A percentile compares a stretch with the other conserved stretches of the same genome.
These are phyloP conservation scores for Timandra comae DNA, from an alignment of 2,888 invertebrate genomes.

Conservation along the genomic window DNA sequence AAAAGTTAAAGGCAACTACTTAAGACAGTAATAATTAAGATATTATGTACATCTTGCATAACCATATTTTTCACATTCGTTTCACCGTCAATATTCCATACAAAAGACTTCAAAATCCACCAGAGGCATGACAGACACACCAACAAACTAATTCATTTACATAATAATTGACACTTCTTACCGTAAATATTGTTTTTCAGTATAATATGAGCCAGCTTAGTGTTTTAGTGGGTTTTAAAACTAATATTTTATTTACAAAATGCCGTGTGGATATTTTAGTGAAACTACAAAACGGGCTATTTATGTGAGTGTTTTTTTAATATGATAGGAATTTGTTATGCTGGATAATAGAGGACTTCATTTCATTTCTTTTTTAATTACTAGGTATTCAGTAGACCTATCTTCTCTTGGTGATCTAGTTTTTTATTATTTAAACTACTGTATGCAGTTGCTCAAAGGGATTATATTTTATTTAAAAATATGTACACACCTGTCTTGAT, in stretches of 20 bases:
- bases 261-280: constrained; percentile 69
- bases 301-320: constrained; percentile 52
- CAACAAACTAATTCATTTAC: constrained; percentile 60
- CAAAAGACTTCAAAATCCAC: constrained; percentile 39
- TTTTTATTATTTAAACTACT: too few relatives aligned
- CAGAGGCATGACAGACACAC: constrained; percentile 49
- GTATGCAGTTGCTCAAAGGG: too few relatives aligned
- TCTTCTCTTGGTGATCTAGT: too few relatives aligned
- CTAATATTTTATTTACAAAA: constrained; percentile 25
- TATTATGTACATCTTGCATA: neutral
- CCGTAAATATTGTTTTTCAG: constrained; percentile 33
- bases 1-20: too few relatives aligned
- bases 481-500: too few relatives aligned
- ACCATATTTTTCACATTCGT: constrained; percentile 27
- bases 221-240: constrained; percentile 11
- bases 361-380: too few relatives aligned
- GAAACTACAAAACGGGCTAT: constrained; percentile 50
- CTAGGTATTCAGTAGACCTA: too few relatives aligned
- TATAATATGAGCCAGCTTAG: constrained; percentile 15
- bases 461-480: too few relatives aligned
- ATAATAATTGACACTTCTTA: constrained; percentile 47
- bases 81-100: constrained; percentile 27
- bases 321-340: too few relatives aligned
- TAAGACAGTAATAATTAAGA: too few relatives aligned
- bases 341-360: too few relatives aligned